Percentiles rank a stretch among this genome's conserved stretches.
Evolutionary conservation across 2,797 vertebrate genomes (phyloP).

Genomic region (Tauraco hartlaubi): DNA sequence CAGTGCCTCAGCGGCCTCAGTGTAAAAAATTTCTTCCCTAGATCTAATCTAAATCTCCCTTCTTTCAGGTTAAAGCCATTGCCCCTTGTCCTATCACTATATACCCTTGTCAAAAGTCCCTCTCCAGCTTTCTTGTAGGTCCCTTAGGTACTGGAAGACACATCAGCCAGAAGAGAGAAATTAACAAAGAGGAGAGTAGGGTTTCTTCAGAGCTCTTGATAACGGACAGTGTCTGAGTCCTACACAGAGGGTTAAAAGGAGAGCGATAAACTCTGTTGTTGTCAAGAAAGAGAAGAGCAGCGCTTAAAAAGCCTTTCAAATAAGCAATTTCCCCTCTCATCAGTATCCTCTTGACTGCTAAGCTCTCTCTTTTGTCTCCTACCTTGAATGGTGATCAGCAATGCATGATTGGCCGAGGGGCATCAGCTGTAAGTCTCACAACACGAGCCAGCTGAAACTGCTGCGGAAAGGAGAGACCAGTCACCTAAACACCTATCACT

Average conservation of each 20-base stretch:
- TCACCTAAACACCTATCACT: background rate
- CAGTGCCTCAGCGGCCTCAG: too few relatives aligned
- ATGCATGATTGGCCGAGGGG: conserved; percentile 64
- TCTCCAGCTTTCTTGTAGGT: too few relatives aligned
- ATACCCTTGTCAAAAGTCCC: too few relatives aligned
- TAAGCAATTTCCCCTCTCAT: conserved; percentile 70
- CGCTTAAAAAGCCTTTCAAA: conserved; percentile 62
- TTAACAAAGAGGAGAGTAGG: background rate
- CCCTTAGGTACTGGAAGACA: too few relatives aligned
- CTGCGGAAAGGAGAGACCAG: background rate
- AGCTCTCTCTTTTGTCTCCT: conserved; percentile 69
- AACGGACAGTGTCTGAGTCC: background rate
- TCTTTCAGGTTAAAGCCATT: too few relatives aligned
- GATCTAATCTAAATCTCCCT: too few relatives aligned
- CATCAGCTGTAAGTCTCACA: conserved; percentile 55
- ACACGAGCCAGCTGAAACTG: conserved; percentile 6
- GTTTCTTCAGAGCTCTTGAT: background rate
- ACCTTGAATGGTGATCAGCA: conserved; percentile 71
- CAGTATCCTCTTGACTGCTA: conserved; percentile 50
- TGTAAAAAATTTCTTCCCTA: too few relatives aligned
- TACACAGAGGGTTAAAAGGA: conserved; percentile 18
- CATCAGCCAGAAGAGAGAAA: background rate
- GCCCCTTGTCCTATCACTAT: too few relatives aligned
- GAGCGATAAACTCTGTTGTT: conserved; percentile 55
- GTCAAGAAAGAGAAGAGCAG: conserved; percentile 46